Conservation (phyloP, 2,797 vertebrate genomes). For the Jordanella pulchra region DNA sequence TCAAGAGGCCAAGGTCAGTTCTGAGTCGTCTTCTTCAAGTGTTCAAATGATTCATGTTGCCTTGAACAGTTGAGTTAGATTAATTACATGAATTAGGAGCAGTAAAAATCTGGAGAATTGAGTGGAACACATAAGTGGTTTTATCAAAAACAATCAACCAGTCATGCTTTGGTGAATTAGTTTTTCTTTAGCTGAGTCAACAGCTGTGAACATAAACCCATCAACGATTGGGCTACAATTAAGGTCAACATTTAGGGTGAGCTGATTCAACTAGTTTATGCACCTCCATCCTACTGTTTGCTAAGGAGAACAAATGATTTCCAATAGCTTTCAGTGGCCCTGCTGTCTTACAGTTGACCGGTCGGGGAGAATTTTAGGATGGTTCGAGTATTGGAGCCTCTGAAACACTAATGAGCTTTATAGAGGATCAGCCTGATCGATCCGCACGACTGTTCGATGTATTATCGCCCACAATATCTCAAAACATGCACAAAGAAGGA, state of each 20-base stretch:
- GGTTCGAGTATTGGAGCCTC: constrained; percentile 14
- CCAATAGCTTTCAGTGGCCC: constrained; percentile 45
- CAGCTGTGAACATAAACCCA: neutral
- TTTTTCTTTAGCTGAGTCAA: neutral
- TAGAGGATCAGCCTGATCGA: constrained; percentile 54
- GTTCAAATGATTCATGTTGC: neutral
- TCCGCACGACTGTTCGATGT: constrained; percentile 17
- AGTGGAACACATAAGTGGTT: neutral
- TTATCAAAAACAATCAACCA: constrained; percentile 2
- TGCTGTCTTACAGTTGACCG: constrained; percentile 42
- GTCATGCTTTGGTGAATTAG: neutral
- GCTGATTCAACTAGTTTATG: constrained; percentile 19
- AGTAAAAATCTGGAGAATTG: constrained; percentile 2
- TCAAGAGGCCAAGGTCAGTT: constrained; percentile 82
- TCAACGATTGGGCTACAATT: neutral
- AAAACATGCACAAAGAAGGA: neutral
- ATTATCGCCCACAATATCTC: neutral
- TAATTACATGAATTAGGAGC: constrained; percentile 2
- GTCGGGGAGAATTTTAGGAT: constrained; percentile 40
- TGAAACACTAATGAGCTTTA: constrained; percentile 44
- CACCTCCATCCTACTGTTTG: constrained; percentile 18
- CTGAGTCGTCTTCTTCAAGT: neutral
- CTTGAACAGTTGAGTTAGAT: constrained; percentile 2
- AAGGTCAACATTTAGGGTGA: constrained; percentile 4
- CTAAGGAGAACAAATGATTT: constrained; percentile 66